phyloP scores from a whole-genome alignment of 1,140 invertebrate genomes.

The Tachypleus tridentatus region DNA sequence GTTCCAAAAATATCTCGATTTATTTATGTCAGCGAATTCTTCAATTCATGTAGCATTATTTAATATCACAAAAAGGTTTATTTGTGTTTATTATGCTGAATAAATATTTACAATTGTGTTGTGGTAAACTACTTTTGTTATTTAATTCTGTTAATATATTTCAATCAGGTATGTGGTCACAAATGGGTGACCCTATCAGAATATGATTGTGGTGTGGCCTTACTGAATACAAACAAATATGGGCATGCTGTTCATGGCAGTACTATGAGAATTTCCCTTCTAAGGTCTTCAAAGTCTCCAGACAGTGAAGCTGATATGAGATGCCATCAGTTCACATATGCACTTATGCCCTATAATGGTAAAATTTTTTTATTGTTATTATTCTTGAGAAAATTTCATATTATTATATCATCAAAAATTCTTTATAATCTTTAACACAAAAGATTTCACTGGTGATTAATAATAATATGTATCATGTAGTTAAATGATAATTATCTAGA shows the following conservation, averaged over 20 bases:
- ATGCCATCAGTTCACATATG: constrained; percentile 39
- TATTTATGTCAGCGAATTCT: background rate
- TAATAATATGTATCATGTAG: no score
- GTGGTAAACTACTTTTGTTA: background rate
- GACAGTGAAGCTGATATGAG: constrained; percentile 41
- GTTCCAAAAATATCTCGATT: background rate
- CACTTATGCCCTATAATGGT: constrained; percentile 41
- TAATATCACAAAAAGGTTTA: background rate
- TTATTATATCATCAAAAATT: no score
- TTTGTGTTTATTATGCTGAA: background rate
- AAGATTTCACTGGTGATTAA: no score
- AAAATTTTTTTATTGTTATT: background rate
- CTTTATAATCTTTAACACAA: no score
- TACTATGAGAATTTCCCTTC: constrained; percentile 37
- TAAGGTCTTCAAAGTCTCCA: constrained; percentile 40
- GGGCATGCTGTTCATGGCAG: constrained; percentile 38
- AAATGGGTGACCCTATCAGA: constrained; percentile 43
- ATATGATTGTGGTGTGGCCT: constrained; percentile 39
- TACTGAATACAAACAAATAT: constrained; percentile 44
- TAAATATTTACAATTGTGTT: background rate
- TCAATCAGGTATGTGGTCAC: constrained; percentile 37
- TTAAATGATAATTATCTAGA: no score
- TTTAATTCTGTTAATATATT: no score
- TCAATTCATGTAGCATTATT: background rate
- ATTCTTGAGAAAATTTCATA: no score